Evolutionary conservation across 2,888 invertebrate genomes (phyloP).

Genomic region (Sarcophaga variegata): DNA sequence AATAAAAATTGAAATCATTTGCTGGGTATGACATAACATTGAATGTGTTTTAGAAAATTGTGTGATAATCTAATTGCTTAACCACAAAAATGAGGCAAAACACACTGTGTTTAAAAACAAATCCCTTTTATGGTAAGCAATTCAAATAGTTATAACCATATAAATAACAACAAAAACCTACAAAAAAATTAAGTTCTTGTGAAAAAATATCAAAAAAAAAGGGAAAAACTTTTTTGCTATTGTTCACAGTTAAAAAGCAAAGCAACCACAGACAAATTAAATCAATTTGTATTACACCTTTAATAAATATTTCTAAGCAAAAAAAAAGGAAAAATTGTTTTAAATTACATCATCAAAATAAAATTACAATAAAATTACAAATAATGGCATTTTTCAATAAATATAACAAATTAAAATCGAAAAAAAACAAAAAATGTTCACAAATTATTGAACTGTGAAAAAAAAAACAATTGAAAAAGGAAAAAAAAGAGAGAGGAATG

Average conservation of each 20-base stretch:
- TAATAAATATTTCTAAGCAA: not conserved
- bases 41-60: constrained; percentile 48
- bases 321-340: not conserved
- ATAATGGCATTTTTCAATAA: not conserved
- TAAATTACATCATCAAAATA: constrained; percentile 15
- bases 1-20: no score
- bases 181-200: not conserved
- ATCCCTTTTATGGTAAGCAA: constrained; percentile 41
- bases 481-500: no score
- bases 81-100: constrained; percentile 69
- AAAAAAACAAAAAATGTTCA: not conserved
- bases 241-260: not conserved
- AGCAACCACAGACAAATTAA: constrained; percentile 48
- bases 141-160: constrained; percentile 7
- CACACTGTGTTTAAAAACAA: constrained; percentile 53
- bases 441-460: not conserved
- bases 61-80: constrained; percentile 71
- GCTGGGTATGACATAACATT: constrained; percentile 15
- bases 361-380: not conserved
- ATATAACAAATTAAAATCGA: not conserved
- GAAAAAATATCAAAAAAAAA: not conserved
- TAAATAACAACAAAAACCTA: constrained; percentile 17
- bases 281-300: constrained; percentile 34
- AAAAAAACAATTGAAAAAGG: no score
- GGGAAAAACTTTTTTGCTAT: not conserved